Evolutionary conservation across 1,140 invertebrate genomes (phyloP).

Genomic region (Calliphora vicina): DNA sequence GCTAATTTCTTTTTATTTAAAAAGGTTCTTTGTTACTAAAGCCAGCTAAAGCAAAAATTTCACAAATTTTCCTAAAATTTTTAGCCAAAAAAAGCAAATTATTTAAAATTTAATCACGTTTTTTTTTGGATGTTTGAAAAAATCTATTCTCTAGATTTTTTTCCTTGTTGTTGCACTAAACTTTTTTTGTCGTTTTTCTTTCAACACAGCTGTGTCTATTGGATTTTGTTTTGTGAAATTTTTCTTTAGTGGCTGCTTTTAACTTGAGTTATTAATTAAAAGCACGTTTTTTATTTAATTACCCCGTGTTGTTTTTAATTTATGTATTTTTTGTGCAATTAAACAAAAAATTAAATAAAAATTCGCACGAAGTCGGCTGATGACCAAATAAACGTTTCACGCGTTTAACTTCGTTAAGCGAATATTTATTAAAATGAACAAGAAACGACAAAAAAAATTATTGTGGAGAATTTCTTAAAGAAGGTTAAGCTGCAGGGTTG

Average conservation of each 20-base stretch:
- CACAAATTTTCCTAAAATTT: background rate
- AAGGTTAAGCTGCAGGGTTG: background rate
- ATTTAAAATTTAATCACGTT: background rate
- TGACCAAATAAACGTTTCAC: background rate
- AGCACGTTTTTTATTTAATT: background rate
- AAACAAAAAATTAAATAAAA: slow-evolving; percentile 3
- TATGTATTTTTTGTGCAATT: background rate
- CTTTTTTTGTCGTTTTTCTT: background rate
- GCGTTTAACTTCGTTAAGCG: background rate
- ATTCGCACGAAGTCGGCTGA: background rate
- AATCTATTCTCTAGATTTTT: background rate
- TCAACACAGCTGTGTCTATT: slow-evolving; percentile 4
- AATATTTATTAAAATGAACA: background rate
- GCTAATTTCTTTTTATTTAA: background rate
- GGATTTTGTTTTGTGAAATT: background rate
- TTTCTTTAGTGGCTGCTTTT: background rate
- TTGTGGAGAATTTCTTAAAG: background rate
- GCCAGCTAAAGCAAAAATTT: background rate
- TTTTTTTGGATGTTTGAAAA: slow-evolving; percentile 13
- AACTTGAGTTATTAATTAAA: background rate
- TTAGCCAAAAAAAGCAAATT: background rate
- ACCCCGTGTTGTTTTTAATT: background rate
- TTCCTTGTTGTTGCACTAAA: background rate
- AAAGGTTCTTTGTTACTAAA: background rate
- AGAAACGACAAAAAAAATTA: background rate